Base-by-base conservation (phyloP, 2,113 vertebrate genomes). In the Sphaerodactylus townsendi region DNA sequence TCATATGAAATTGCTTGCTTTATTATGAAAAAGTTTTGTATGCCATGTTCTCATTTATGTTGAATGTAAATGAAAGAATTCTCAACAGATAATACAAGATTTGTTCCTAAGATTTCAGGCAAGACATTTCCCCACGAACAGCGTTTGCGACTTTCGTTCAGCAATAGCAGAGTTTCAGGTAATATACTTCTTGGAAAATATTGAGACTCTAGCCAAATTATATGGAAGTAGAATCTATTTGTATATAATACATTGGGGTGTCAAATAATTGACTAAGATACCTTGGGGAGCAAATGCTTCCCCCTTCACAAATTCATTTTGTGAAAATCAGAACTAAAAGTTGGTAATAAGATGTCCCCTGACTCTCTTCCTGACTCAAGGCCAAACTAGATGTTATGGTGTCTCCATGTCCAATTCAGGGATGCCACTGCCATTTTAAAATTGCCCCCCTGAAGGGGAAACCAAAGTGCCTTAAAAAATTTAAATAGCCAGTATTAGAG, bases 141-240 rank as follows among this genome's bases (percentile, higher is more conserved):
- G 93, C 90, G 82, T 91, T 65, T 95, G 89, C 94, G 94, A 96
- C 74, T 93, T 96, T 77, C 92, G 85, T 70, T 92, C 94, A 88
- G 93, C 93, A 66, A 82, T 95, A 48, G 91, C 89, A 86, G 96
- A 97, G 95, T 90, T 97, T 88, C 91, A 97, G 96, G 97, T 97
- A 95, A 56, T 71, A 56, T 62, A 48, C n/a, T 56, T 66, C 44
- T 71, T 14, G 70, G 21, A 62, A 23, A 79, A 39, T 30, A 1
- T 15, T 84, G n/a, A 41, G 4, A 35, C 9, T 9, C 48, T 59
- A 13, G 10, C 68, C 25, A 77, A 39, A 56, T 53, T 13, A 70
- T 70, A 35, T 46, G 30, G 28, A 70, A 81, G 21, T 11, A 30
- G 53, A 13, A 70, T 69, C 17, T 33, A 62, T 2, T 39, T 71